A percentile compares a stretch with the other conserved stretches of the same genome.
Conservation (phyloP, 2,113 vertebrate genomes). For the Boleophthalmus pectinirostris region DNA sequence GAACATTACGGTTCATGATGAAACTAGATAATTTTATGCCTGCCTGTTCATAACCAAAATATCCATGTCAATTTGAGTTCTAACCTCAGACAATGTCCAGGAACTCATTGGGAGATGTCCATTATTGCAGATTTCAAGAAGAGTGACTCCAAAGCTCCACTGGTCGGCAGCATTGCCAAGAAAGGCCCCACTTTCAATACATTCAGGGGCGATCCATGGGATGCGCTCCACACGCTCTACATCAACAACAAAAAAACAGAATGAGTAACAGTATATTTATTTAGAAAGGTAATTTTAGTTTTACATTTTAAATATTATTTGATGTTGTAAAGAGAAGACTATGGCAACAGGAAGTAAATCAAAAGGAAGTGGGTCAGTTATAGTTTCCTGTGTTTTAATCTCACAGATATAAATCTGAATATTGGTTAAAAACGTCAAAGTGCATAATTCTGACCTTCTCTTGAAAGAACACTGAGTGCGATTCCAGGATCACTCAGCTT, state of each 20-base stretch:
- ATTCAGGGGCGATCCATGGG: conserved; percentile 93
- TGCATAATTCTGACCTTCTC: conserved; percentile 76
- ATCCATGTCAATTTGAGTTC: background rate
- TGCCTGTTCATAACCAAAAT: background rate
- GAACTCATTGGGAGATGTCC: conserved; percentile 84
- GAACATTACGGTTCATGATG: background rate
- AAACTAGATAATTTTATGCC: background rate
- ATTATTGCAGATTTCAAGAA: conserved; percentile 93
- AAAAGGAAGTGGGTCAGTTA: conserved; percentile 53
- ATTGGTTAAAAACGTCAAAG: background rate
- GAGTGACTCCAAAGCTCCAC: conserved; percentile 90
- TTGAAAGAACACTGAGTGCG: conserved; percentile 80
- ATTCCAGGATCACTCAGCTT: conserved; percentile 94
- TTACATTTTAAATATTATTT: background rate
- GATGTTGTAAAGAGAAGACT: background rate
- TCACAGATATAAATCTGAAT: conserved; percentile 24
- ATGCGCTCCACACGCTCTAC: conserved; percentile 89
- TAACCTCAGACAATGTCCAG: conserved; percentile 81
- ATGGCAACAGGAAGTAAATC: conserved; percentile 47
- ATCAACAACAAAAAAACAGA: background rate
- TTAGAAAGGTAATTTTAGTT: background rate
- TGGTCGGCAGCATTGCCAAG: conserved; percentile 81
- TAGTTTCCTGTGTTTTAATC: conserved; percentile 57
- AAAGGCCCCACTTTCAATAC: conserved; percentile 65
- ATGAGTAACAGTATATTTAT: background rate